phyloP scores from a whole-genome alignment of 2,888 invertebrate species.

The Zygothrica quintamaculata region DNA sequence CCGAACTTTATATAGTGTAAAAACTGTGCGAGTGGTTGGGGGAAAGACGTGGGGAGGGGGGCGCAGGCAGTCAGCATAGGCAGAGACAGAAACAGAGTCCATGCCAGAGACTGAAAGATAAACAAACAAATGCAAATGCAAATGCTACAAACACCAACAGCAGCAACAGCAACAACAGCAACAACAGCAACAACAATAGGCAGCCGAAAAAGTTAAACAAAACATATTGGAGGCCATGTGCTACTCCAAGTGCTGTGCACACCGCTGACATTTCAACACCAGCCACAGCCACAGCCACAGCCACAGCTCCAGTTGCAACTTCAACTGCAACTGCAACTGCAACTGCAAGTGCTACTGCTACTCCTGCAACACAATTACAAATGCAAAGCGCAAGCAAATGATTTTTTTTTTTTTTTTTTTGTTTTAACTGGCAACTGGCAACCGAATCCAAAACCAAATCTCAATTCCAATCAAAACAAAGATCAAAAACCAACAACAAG shows the following conservation, averaged over 20 bases:
- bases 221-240: slow-evolving; percentile 79
- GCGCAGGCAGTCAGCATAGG: no score
- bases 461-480: slow-evolving; percentile 71
- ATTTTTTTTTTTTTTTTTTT: slow-evolving; percentile 61
- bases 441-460: slow-evolving; percentile 41
- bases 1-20: slow-evolving; percentile 23
- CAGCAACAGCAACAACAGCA: slow-evolving; percentile 16
- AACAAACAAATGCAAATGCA: slow-evolving; percentile 64
- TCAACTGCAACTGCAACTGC: background rate
- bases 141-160: no score
- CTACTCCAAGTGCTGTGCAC: slow-evolving; percentile 57
- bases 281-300: slow-evolving; percentile 25
- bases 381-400: slow-evolving; percentile 48
- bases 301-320: slow-evolving; percentile 9
- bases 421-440: slow-evolving; percentile 49
- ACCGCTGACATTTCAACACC: slow-evolving; percentile 77
- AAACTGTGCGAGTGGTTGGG: slow-evolving; percentile 6
- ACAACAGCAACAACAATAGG: slow-evolving; percentile 30
- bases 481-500: slow-evolving; percentile 63
- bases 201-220: slow-evolving; percentile 74
- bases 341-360: background rate
- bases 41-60: no score
- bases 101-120: slow-evolving; percentile 35
- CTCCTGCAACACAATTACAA: slow-evolving; percentile 45
- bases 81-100: slow-evolving; percentile 1